Evolutionary conservation across 2,113 vertebrate genomes (phyloP).

Genomic region (Hydrolagus affinis): DNA sequence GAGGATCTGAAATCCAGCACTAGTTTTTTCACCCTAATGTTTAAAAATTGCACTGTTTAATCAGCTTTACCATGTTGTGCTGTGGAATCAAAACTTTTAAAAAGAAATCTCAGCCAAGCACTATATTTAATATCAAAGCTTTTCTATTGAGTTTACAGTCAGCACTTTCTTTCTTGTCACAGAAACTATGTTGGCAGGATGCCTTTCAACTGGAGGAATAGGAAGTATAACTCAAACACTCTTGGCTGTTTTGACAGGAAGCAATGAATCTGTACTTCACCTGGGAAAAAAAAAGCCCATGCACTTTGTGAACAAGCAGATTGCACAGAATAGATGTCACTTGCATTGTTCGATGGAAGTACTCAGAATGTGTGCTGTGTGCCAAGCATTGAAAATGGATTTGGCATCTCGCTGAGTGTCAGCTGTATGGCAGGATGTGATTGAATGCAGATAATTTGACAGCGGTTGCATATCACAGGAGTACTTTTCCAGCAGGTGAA

Average conservation of each 20-base stretch:
- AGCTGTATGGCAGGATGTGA: constrained; percentile 6
- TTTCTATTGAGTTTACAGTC: background rate
- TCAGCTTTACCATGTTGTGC: too few relatives aligned
- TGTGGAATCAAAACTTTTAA: background rate
- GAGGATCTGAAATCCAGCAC: too few relatives aligned
- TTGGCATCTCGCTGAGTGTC: constrained; percentile 20
- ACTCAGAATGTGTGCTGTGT: background rate
- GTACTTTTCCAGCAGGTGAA: background rate
- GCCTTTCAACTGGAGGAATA: constrained; percentile 1
- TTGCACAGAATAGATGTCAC: background rate
- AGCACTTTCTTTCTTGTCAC: background rate
- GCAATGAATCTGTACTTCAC: background rate
- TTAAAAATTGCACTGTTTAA: too few relatives aligned
- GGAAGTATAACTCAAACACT: background rate
- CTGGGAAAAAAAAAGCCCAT: background rate
- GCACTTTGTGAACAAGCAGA: background rate
- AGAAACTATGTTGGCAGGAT: background rate
- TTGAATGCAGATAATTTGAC: background rate
- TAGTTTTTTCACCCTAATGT: too few relatives aligned
- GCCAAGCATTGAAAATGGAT: constrained; percentile 6
- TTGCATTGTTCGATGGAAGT: background rate
- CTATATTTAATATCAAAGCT: background rate
- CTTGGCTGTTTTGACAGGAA: constrained; percentile 5
- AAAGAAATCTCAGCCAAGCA: background rate
- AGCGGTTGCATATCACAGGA: background rate